These are phyloP conservation scores for Huso huso DNA, from an alignment of 2,797 vertebrate species.

Conservation along the genomic window DNA sequence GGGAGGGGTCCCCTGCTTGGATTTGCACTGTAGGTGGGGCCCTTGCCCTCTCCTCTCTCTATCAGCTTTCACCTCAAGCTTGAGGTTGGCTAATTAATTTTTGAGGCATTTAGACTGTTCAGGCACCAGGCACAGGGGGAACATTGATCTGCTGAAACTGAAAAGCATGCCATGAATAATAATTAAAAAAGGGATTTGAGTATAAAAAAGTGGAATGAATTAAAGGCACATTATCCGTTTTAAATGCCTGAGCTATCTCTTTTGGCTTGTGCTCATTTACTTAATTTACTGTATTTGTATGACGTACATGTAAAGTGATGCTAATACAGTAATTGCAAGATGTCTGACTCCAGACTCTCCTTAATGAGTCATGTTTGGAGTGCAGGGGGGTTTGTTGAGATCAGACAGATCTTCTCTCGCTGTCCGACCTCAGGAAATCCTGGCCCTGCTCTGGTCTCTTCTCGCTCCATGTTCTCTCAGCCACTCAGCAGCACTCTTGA, in stretches of 20 bases:
- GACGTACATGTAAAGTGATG: conserved; percentile 28
- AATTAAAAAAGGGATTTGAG: conserved; percentile 48
- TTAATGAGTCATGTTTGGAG: conserved; percentile 58
- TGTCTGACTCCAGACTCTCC: conserved; percentile 34
- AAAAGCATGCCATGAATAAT: conserved; percentile 53
- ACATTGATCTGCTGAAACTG: conserved; percentile 64
- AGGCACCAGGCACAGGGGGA: conserved; percentile 38
- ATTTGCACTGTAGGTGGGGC: conserved; percentile 13
- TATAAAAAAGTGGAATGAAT: conserved; percentile 37
- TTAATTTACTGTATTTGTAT: background rate
- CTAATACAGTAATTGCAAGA: conserved; percentile 38
- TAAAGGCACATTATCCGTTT: conserved; percentile 42
- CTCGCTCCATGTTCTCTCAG: background rate
- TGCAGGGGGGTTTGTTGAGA: conserved; percentile 39
- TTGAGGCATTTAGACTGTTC: conserved; percentile 14
- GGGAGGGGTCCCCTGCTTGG: conserved; percentile 20
- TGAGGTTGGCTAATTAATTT: conserved; percentile 19
- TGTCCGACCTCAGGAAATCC: conserved; percentile 2
- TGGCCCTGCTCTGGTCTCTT: conserved; percentile 21
- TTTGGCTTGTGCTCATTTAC: background rate
- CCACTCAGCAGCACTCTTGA: conserved; percentile 27
- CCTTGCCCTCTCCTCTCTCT: conserved; percentile 9
- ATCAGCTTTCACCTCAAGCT: conserved; percentile 19
- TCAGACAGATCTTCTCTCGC: conserved; percentile 34
- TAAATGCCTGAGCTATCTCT: conserved; percentile 19